Evolutionary conservation across 2,113 vertebrate genomes (phyloP), one percentile per base, ranked within the genome.

Genomic region (Tachysurus vachellii): DNA sequence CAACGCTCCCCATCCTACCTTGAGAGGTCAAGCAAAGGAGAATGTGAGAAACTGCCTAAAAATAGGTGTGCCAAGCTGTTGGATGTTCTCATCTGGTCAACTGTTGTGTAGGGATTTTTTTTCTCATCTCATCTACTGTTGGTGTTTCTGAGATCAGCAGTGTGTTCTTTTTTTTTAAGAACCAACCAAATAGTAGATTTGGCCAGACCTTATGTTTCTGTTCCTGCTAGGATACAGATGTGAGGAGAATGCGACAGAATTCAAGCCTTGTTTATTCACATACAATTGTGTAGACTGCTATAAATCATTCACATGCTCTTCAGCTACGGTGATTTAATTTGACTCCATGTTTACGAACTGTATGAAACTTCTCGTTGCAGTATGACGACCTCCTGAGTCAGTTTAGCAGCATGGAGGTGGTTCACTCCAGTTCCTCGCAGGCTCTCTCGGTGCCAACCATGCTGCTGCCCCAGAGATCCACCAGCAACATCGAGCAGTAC

Each of bases 361-460:
- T 86, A 54, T 88, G 59, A 50, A 53, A 13, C 42, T 61, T 56
- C 47, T 80, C 17, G 26, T 91, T 62, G 31, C 87, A 99, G 98
- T 99, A 99, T 8, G 98, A 99, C 92, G 98, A 99, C 93, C 98
- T 99, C 88, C 96, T 99, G 93, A 99, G 98, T 94, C 98, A 99
- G 91, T 99, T 99, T 91, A 98, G 96, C 93, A 97, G 96, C 92
- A 97, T 99, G 97, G 97, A 98, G 93, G 96, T 99, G 92, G 97
- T 96, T 70, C 95, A 96, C 13, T 97, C 97, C 9, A 96, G 95
- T 85, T 97, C 97, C 19, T 70, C 77, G 2, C 87, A 83, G 53
- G 96, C 96, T 62, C 97, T 96, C 91, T 96, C 96, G 13, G 61
- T 89, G 53, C n/a, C 62, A 4, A 59, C 11, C 16, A 61, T 13